Evolutionary conservation across 2,888 invertebrate species (phyloP).

Genomic region (Drosophila testacea): DNA sequence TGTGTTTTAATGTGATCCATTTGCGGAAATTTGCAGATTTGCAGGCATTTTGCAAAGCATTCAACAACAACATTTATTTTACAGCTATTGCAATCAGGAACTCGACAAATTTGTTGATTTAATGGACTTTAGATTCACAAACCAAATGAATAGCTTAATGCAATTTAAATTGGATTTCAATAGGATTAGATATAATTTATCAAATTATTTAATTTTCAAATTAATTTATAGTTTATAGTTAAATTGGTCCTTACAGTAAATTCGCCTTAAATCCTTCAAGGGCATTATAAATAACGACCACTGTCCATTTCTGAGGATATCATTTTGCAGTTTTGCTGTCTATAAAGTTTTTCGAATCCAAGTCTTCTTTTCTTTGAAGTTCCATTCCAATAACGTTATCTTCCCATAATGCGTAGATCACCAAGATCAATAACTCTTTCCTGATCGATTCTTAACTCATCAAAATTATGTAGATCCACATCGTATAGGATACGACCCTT

Average conservation of each 20-base stretch:
- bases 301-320: conserved; percentile 8
- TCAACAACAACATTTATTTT: conserved; percentile 35
- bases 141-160: not conserved
- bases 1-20: conserved; percentile 78
- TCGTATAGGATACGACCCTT: conserved; percentile 2
- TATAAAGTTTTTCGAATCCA: conserved; percentile 21
- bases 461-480: conserved; percentile 19
- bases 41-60: conserved; percentile 45
- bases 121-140: conserved; percentile 6
- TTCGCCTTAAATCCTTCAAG: not conserved
- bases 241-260: no score
- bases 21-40: conserved; percentile 71
- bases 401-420: conserved; percentile 10
- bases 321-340: conserved; percentile 32
- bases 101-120: conserved; percentile 39
- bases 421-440: conserved; percentile 28
- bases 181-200: not conserved
- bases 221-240: no score
- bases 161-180: not conserved
- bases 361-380: conserved; percentile 23
- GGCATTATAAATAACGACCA: conserved; percentile 31
- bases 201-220: no score
- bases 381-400: conserved; percentile 26
- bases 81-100: conserved; percentile 20
- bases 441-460: conserved; percentile 19